phyloP scores from a whole-genome alignment of 1,140 invertebrate species.

The Cyclargus thomasi region DNA sequence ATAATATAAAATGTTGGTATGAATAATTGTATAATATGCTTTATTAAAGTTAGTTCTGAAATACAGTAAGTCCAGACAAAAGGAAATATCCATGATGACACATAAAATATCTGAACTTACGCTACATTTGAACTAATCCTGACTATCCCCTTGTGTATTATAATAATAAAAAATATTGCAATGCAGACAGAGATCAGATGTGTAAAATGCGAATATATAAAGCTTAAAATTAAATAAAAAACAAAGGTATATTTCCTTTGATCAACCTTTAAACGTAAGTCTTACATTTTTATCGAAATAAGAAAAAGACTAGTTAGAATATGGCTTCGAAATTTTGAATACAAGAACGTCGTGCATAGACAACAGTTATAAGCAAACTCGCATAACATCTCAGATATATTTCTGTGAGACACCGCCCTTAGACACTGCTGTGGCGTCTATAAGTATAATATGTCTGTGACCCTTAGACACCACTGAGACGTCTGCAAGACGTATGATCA shows the following conservation, averaged over 20 bases:
- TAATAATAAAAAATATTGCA: background rate
- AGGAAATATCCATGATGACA: too few relatives aligned
- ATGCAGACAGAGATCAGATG: background rate
- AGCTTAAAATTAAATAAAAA: background rate
- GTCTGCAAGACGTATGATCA: background rate
- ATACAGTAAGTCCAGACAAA: too few relatives aligned
- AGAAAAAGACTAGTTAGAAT: constrained; percentile 8
- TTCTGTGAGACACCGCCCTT: too few relatives aligned
- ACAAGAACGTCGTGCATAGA: background rate
- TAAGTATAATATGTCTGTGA: too few relatives aligned
- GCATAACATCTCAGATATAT: background rate
- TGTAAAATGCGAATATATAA: background rate
- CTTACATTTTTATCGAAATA: constrained; percentile 4
- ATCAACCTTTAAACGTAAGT: too few relatives aligned
- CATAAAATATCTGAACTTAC: too few relatives aligned
- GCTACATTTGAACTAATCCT: too few relatives aligned
- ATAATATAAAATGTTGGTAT: background rate
- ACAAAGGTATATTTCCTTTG: background rate
- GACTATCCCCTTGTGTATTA: background rate
- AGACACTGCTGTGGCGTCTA: too few relatives aligned
- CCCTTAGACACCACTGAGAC: too few relatives aligned
- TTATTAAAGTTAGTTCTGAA: too few relatives aligned
- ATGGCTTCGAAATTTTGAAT: background rate
- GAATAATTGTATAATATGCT: too few relatives aligned
- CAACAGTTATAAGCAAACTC: background rate